These are phyloP conservation scores for Catalaphyllia jardinei DNA, from an alignment of 64 coral and sea anemone genomes.

Conservation along the genomic window DNA sequence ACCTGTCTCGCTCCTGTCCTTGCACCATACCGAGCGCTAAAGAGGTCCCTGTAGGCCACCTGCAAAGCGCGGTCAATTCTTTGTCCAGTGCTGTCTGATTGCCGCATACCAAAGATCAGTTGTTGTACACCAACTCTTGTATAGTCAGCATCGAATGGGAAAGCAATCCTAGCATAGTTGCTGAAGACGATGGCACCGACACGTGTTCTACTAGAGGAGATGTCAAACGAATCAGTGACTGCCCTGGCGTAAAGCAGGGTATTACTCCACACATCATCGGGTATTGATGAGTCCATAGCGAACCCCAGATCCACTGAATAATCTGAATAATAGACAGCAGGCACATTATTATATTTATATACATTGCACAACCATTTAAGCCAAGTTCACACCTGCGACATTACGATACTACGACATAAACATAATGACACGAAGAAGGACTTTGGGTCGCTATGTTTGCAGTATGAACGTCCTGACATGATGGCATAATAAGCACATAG, in stretches of 20 bases:
- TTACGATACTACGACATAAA: too few species aligned
- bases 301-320: conserved; percentile 66
- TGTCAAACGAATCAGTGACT: conserved; percentile 51
- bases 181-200: conserved; percentile 58
- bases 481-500: too few species aligned
- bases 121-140: conserved; percentile 26
- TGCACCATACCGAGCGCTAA: conserved; percentile 36
- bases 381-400: too few species aligned
- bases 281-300: conserved; percentile 50
- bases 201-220: conserved; percentile 33
- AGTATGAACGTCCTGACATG: too few species aligned
- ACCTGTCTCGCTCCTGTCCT: conserved; percentile 55
- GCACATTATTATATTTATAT: neutral
- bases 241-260: conserved; percentile 33
- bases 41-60: conserved; percentile 48
- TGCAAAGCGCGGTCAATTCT: conserved; percentile 54
- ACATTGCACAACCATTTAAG: neutral
- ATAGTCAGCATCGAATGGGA: conserved; percentile 62
- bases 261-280: neutral
- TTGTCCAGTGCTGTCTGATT: neutral
- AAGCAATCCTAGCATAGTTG: conserved; percentile 41
- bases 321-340: neutral
- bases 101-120: conserved; percentile 46
- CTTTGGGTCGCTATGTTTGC: too few species aligned
- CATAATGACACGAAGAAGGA: too few species aligned